Base-by-base conservation (phyloP, 2,113 vertebrate species). In the Pseudolaguvia tuberculata region DNA sequence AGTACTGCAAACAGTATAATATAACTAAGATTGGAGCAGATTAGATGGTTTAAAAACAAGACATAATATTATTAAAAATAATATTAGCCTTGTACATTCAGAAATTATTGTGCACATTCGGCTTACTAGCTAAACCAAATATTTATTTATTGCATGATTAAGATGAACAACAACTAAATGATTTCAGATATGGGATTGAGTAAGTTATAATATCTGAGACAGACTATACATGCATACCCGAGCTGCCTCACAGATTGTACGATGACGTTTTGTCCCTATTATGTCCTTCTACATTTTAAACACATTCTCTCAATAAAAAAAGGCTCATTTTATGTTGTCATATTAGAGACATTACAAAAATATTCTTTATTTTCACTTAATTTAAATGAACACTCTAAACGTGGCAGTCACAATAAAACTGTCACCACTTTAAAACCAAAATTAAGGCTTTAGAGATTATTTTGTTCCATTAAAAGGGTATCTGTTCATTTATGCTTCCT, bases 321-420 rank as follows among this genome's bases (percentile, higher is more conserved):
- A 78, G 86, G 87, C 59, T 59, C 72, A 74, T 71, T 52, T 59
- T 23, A 68, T 55, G 42, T 78, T 74, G 58, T 45, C 39, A 62
- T 63, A 65, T 77, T 56, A 42, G 31, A 81, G 72, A 56, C 14
- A 57, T 50, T 81, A 83, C 20, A 83, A 81, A 83, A 83, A 83
- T 81, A 83, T 77, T 51, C 42, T 29, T 89, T 87, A 90, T 39
- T 67, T 62, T 57, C 25, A 61, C 62, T 70, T 61, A 17, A 63
- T 39, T 78, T 67, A 50, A 78, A 77, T 71, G 58, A 83, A 80
- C 70, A 35, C 66, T 39, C 45, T 55, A 63, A 51, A 71, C 13
- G 56, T 39, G 55, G 27, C n/a, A 51, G 39, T 50, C 53, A 23
- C 47, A 52, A 50, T 66, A 29, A 52, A 57, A 65, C n/a, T 48